Evolutionary conservation across 2,113 vertebrate species (phyloP).

Genomic region (Ptilorrhoa leucosticta): DNA sequence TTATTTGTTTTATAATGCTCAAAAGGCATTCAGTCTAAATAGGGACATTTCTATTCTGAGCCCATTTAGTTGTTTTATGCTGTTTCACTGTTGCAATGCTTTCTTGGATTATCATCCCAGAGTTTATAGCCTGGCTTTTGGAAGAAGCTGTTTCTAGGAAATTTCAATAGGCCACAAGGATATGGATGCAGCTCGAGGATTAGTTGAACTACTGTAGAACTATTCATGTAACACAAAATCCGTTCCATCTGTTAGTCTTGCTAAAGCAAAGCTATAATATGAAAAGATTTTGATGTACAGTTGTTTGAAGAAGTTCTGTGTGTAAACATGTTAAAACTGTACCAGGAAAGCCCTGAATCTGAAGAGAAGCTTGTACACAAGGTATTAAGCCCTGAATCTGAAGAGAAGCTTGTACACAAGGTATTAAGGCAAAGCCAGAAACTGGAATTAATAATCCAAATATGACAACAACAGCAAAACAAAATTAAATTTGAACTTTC

Average conservation of each 20-base stretch:
- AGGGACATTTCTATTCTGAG: not conserved
- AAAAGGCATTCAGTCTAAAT: not conserved
- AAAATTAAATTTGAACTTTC: not conserved
- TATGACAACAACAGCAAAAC: not conserved
- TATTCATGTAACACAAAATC: not conserved
- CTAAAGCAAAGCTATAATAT: not conserved
- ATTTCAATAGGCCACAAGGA: not conserved
- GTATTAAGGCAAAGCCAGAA: not conserved
- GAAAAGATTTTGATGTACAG: not conserved
- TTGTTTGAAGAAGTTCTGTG: not conserved
- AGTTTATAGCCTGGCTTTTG: not conserved
- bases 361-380: not conserved
- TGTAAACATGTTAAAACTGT: not conserved
- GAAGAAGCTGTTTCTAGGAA: not conserved
- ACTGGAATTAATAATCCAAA: not conserved
- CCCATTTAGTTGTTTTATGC: not conserved
- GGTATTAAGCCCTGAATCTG: not conserved
- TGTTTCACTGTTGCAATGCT: not conserved
- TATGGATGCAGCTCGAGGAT: not conserved
- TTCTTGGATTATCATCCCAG: not conserved
- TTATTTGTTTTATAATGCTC: not conserved
- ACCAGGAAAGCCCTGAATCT: not conserved
- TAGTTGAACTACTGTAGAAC: not conserved
- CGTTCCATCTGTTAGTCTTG: not conserved
- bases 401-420: not conserved